Percentiles rank a stretch among this genome's conserved stretches.
Conservation (phyloP, 2,797 vertebrate species). For the Nasua narica region DNA sequence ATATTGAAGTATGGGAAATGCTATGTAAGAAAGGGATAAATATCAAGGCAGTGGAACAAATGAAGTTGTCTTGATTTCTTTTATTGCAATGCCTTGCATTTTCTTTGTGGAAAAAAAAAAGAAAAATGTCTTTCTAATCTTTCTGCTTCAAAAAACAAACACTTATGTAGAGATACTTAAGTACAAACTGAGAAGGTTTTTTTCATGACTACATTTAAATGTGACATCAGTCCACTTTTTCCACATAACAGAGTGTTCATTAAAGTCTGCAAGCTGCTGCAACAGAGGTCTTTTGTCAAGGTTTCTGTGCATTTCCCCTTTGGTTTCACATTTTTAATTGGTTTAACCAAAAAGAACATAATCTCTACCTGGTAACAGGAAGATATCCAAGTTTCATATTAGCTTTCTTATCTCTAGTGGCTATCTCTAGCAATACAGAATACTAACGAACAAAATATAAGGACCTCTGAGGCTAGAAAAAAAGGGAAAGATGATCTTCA, state of each 20-base stretch:
- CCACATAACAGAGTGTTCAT: not conserved
- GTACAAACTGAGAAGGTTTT: not conserved
- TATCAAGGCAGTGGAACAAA: not conserved
- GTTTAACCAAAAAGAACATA: constrained; percentile 52
- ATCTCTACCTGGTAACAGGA: constrained; percentile 53
- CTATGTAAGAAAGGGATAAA: not conserved
- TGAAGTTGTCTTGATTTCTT: not conserved
- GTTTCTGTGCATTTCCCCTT: constrained; percentile 32
- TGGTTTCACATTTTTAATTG: constrained; percentile 55
- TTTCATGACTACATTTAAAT: not conserved
- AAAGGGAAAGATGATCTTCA: not conserved
- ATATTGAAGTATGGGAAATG: not conserved
- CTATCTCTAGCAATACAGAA: not conserved
- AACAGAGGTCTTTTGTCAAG: not conserved
- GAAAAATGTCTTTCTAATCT: not conserved
- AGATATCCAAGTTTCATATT: constrained; percentile 61
- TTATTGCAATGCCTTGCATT: not conserved
- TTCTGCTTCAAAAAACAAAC: not conserved
- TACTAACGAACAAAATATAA: not conserved
- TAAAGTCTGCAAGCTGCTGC: constrained; percentile 1
- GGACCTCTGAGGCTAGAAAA: not conserved
- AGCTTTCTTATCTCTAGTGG: constrained; percentile 44
- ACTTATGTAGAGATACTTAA: not conserved
- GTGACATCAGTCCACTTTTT: not conserved
- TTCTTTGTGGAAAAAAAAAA: not conserved